Evolutionary conservation across 2,888 invertebrate species (phyloP), one percentile per base, ranked within the genome.

Genomic region (Microctonus brassicae): DNA sequence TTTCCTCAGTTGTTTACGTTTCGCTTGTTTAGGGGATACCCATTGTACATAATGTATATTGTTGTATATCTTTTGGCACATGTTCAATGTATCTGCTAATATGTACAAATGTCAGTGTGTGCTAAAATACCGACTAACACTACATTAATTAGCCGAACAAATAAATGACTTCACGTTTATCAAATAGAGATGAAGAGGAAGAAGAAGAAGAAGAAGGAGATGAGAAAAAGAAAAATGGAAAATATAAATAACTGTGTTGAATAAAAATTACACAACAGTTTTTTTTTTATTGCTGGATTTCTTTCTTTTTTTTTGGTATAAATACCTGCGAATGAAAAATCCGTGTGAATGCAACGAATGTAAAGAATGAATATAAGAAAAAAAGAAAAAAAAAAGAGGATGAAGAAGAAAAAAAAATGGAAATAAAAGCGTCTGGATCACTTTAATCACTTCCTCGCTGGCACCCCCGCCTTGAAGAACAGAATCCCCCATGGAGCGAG

Each of bases 1-100:
- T 22, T n/a, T 36, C 63, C 60, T 20, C 66, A n/a, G 62, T 63
- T 67, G 68, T 72, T 68, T 72, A 67, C 62, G 42, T 58, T 62
- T 33, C 67, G 55, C 34, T 36, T 34, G 57, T 70, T 65, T 6
- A 29, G 29, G 29, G 53, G 33, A 42, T 39, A 64, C 52, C 47
- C 58, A 70, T 58, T 42, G 39, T 64, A 22, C 26, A 62, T 11
- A 42, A 20, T 42, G 13, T 6, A 33, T 6, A 55, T 55, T 13
- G n/a, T n/a, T n/a, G n/a, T 29, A 26, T 17, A 7, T n/a, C 17
- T 20, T n/a, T 47, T 17, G 17, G 60, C 34, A 24, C 26, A 61
- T 36, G 10, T 61, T 53, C 17, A 10, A 2, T 64, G 42, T 1
- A 47, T 64, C 47, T 10, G 13, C 5, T 20, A 22, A 26, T 33